Evolutionary conservation across 2,888 invertebrate species (phyloP), one percentile per base, ranked within the genome.

Genomic region (Copidosoma aretas): DNA sequence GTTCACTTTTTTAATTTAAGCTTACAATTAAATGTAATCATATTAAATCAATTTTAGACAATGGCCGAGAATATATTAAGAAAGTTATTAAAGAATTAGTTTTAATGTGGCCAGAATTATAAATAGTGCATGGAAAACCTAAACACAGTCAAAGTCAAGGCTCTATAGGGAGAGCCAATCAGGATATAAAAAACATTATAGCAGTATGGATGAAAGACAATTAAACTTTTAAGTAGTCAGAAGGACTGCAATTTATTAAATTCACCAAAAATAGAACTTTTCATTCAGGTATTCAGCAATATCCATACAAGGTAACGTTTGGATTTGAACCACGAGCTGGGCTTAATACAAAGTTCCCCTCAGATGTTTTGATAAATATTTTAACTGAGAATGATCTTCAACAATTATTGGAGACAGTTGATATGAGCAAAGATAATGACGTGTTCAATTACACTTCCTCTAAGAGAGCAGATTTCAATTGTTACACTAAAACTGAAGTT

Each of bases 171-270:
- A 66, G 72, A 60, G 70, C 75, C 1, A 77, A 76, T 66, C 74
- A 73, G 60, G 74, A 77, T 70, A 66, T 73, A 64, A 67, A 77
- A 71, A 76, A 77, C 67, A 79, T 76, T 70, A 49, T 76, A 62
- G 71, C 71, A 65, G 69, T 80, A 1, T 85, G 84, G 84, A 71
- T 84, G 78, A 70, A 74, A 49, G 75, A 76, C 52, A 80, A 82
- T 57, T 73, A 78, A 19, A 77, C 76, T 8, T 77, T 59, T 49
- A 79, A 81, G 67, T 85, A 84, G 84, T 79, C 78, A 17, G 77
- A 83, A 74, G 84, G 84, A 17, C 69, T 76, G 41, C 62, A 73
- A 49, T 84, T 83, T 74, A 75, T 84, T 24, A 84, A 84, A 72
- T 75, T 82, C 64, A 80, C 79, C 80, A 84, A 85, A 77, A 85